Base-by-base conservation (phyloP, 2,113 vertebrate genomes). In the Ranitomeya variabilis region DNA sequence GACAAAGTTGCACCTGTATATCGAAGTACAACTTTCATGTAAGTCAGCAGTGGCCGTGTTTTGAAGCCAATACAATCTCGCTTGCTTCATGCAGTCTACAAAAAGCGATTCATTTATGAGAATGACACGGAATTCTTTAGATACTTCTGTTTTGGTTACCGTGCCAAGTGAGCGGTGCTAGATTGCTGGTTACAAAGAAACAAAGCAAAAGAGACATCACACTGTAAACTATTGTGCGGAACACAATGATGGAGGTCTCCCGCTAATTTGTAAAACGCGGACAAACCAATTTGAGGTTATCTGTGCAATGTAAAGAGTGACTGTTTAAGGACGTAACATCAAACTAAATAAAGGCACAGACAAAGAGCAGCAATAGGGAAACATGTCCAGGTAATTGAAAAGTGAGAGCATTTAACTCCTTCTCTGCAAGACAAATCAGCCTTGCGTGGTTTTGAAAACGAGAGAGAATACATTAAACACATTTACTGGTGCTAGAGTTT, bases 371-470 rank as follows among this genome's bases (percentile, higher is more conserved):
- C 73, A 6, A 79, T 55, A 64, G 73, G 16, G 55, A 84, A 66
- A 66, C 73, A 84, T 77, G 82, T 89, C 64, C 73, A 78, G 74
- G 82, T 85, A 89, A 89, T 89, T 85, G 87, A 89, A 89, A 89
- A 57, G 60, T 79, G 73, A 64, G 45, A 60, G 19, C 76, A 26
- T 51, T 89, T 89, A 89, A 89, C 87, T 85, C 87, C 60, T 88
- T 89, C 59, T 57, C 74, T 59, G 74, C 80, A 77, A 59, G 37
- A 66, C 80, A 59, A 76, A 77, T 7, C 80, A 76, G 80, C 87
- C 87, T 51, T 26, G 81, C 71, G 54, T 81, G 31, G 69, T n/a
- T 57, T 54, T 67, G 51, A 67, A 83, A 83, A 83, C 21, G 5
- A 16, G 62, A 78, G 81, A 78, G 87, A 84, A 84, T 64, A 77